Percentiles rank a stretch among this genome's conserved stretches.
Evolutionary conservation across 2,113 vertebrate genomes (phyloP).

Genomic region (Pteruthius melanotis): DNA sequence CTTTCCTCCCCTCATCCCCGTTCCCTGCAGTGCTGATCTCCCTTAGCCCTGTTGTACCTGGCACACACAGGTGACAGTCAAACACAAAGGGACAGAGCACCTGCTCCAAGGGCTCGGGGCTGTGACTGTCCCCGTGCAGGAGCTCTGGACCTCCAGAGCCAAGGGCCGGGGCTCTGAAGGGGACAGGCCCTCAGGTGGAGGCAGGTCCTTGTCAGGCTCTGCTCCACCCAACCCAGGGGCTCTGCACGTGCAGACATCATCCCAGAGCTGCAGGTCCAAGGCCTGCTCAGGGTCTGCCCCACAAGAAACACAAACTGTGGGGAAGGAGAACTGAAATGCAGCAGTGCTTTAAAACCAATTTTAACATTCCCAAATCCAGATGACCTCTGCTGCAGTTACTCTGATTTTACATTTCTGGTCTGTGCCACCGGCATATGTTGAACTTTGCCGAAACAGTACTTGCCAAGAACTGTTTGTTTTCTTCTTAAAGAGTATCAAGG

Average conservation of each 20-base stretch:
- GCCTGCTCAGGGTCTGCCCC: background rate
- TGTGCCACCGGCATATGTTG: background rate
- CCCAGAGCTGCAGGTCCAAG: rapidly evolving
- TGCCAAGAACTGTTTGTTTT: background rate
- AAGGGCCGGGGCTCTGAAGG: background rate
- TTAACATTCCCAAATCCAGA: background rate
- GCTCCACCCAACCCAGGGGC: rapidly evolving
- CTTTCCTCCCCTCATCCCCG: background rate
- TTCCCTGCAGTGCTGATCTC: background rate
- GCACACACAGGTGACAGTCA: background rate
- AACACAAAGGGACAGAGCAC: background rate
- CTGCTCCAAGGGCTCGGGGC: background rate
- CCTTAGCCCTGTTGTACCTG: rapidly evolving
- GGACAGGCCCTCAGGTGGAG: rapidly evolving
- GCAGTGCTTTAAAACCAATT: background rate
- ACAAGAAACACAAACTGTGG: rapidly evolving
- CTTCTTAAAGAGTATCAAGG: background rate
- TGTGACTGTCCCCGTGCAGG: rapidly evolving
- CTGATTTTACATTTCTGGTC: background rate
- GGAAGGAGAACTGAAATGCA: background rate
- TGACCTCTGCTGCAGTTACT: background rate
- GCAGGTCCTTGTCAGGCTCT: background rate
- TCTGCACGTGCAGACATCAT: rapidly evolving
- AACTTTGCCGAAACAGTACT: background rate
- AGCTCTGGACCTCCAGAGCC: background rate